Evolutionary conservation across 2,888 invertebrate genomes (phyloP), one percentile per base, ranked within the genome.

Genomic region (Stenodema calcarata): DNA sequence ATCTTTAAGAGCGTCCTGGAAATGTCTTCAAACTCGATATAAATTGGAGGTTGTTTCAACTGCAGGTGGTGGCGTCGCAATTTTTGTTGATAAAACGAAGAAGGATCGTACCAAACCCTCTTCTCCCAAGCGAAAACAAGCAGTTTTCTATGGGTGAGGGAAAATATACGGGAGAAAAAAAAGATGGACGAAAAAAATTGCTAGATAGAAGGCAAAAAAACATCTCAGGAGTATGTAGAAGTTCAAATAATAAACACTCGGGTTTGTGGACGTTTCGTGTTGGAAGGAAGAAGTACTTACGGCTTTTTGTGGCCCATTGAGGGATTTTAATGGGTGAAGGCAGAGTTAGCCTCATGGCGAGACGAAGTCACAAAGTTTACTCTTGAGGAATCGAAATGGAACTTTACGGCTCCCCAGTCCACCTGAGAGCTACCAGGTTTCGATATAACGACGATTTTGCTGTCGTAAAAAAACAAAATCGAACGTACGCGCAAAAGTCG

Each of bases 201-300:
- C 35, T 30, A 14, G 18, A 73, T 7, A 1, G 18, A 73, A n/a
- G n/a, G n/a, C n/a, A 30, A 73, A 30, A 73, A 30, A 73, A 11
- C 16, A 0, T 7, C 16, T 14, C 16, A 11, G 0, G 41, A 12
- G 35, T 30, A 73, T 2, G n/a, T 14, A 16, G 30, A 35, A 18
- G 35, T 73, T 18, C 73, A 73, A 73, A 73, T 73, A 73, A 73
- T 73, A 73, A 73, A 73, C 73, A 73, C 73, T 28, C 35, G 35
- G 73, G 41, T 16, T 73, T 41, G 28, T 35, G 35, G 73, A 35
- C 73, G 35, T 73, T 73, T 73, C 35, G 73, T 73, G 7, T 62
- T 6, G 62, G 62, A 62, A 62, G 50, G 62, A 62, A 62, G 62
- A 62, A 62, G 62, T 62, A 35, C 35, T 7, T 35, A 35, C 35